These are phyloP conservation scores for Onthophagus taurus DNA, from an alignment of 1,140 invertebrate genomes.

Conservation along the genomic window DNA sequence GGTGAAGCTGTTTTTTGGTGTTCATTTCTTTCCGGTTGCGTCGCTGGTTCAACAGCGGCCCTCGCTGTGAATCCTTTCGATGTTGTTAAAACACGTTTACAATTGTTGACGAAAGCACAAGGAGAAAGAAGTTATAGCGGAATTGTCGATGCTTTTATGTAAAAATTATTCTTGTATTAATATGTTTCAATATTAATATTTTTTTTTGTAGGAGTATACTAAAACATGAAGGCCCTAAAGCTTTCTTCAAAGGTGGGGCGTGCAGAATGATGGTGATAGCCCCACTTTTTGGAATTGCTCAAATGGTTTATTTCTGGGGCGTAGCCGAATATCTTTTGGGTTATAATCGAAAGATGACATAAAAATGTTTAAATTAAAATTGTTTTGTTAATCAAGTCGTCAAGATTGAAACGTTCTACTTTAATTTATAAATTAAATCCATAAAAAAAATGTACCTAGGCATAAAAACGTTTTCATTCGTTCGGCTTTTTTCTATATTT, in stretches of 20 bases:
- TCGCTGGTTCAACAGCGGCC: slow-evolving; percentile 84
- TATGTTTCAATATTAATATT: slow-evolving; percentile 1
- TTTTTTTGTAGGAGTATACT: slow-evolving; percentile 69
- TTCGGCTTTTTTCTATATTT: too few relatives aligned
- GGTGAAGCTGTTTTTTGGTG: slow-evolving; percentile 71
- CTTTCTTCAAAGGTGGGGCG: slow-evolving; percentile 96
- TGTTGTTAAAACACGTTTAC: slow-evolving; percentile 95
- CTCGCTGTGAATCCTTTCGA: slow-evolving; percentile 93
- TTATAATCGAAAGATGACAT: too few relatives aligned
- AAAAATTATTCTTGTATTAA: slow-evolving; percentile 15
- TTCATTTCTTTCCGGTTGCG: slow-evolving; percentile 87
- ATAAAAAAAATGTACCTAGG: too few relatives aligned
- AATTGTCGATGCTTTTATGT: slow-evolving; percentile 55
- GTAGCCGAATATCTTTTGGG: too few relatives aligned
- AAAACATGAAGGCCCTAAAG: slow-evolving; percentile 80
- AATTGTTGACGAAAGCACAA: slow-evolving; percentile 79
- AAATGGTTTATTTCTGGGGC: slow-evolving; percentile 97
- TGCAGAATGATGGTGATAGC: slow-evolving; percentile 98
- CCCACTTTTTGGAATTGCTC: slow-evolving; percentile 97
- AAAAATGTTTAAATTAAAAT: too few relatives aligned
- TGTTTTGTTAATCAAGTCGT: too few relatives aligned
- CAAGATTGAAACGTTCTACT: too few relatives aligned
- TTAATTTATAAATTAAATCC: too few relatives aligned
- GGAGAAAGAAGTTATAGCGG: slow-evolving; percentile 83
- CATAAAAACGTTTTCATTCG: too few relatives aligned